Evolutionary conservation across 23 tunicate species (phyloP), one percentile per base, ranked within the genome.

Genomic region (Phallusia fumigata): DNA sequence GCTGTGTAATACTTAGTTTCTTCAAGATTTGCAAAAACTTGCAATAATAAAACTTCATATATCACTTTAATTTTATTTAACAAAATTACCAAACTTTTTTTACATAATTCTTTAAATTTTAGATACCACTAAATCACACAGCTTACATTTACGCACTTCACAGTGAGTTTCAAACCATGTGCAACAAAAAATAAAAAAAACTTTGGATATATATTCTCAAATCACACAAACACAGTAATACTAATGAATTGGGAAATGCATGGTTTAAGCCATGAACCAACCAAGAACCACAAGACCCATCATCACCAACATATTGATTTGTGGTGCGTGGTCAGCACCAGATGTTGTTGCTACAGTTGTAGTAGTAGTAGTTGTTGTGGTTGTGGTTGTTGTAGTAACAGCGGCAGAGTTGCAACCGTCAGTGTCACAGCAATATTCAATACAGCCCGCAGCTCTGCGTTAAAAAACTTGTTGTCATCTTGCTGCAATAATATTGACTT

Each of bases 401-500:
- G 69, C 28, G 26, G 69, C 26, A 58, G 69, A 22, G 69, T 58
- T 58, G 69, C 69, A 58, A 21, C 69, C 69, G 13, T 58, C 69
- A 24, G 69, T 58, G 69, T 58, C 69, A 58, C 69, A 58, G 28
- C 69, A 58, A 58, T 58, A 21, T 22, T 22, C 26, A 13, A 58
- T 24, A 13, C 69, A 58, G 16, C 13, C 28, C 28, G 28, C 69
- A 24, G 5, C 28, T 13, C 69, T 58, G 13, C 69, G 13, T n/a
- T n/a, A n/a, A n/a, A n/a, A n/a, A n/a, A n/a, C n/a, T n/a, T n/a
- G n/a, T n/a, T n/a, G n/a, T n/a, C n/a, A n/a, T n/a, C n/a, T n/a
- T n/a, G n/a, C n/a, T n/a, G n/a, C n/a, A n/a, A n/a, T n/a, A n/a
- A n/a, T n/a, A n/a, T n/a, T n/a, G n/a, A n/a, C n/a, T n/a, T n/a